phyloP scores from a whole-genome alignment of 92 coral and sea anemone genomes.

The Plumapathes pennacea region DNA sequence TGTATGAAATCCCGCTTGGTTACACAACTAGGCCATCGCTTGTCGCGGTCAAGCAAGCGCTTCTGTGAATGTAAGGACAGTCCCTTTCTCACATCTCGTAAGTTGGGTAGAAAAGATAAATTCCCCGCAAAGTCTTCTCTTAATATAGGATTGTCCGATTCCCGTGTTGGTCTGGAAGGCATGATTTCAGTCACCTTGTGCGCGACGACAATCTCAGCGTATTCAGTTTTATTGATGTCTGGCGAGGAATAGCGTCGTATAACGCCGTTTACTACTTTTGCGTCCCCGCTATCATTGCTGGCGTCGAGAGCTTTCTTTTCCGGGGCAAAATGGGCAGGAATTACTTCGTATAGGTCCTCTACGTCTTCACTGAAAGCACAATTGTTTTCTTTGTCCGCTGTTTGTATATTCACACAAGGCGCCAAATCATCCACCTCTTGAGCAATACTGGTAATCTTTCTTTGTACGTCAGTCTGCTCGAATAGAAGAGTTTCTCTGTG shows the following conservation, averaged over 20 bases:
- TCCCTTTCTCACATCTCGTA: slow-evolving; percentile 50
- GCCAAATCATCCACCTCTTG: too few species aligned
- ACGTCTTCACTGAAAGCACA: too few species aligned
- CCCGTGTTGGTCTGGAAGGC: slow-evolving; percentile 83
- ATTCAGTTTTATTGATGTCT: slow-evolving; percentile 41
- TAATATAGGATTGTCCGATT: slow-evolving; percentile 89
- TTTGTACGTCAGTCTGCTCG: too few species aligned
- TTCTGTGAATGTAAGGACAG: slow-evolving; percentile 38
- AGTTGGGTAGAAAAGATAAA: slow-evolving; percentile 28
- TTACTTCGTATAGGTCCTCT: slow-evolving; percentile 81
- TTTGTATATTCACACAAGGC: too few species aligned
- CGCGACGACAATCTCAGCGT: slow-evolving; percentile 77
- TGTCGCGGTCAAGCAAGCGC: slow-evolving; percentile 35
- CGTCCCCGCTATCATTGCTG: background rate
- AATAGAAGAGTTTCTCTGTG: too few species aligned
- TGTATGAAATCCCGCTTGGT: slow-evolving; percentile 10
- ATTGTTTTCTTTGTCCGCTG: too few species aligned
- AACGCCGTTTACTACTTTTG: slow-evolving; percentile 20
- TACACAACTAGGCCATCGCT: slow-evolving; percentile 14
- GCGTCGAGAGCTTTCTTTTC: slow-evolving; percentile 7
- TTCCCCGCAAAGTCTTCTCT: slow-evolving; percentile 67
- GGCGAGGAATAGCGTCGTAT: too few species aligned
- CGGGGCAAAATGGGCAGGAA: slow-evolving; percentile 68
- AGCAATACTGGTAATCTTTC: too few species aligned
- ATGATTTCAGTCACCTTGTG: slow-evolving; percentile 47